phyloP scores from a whole-genome alignment of 92 coral and sea anemone genomes.

The Parazoanthus darwini region DNA sequence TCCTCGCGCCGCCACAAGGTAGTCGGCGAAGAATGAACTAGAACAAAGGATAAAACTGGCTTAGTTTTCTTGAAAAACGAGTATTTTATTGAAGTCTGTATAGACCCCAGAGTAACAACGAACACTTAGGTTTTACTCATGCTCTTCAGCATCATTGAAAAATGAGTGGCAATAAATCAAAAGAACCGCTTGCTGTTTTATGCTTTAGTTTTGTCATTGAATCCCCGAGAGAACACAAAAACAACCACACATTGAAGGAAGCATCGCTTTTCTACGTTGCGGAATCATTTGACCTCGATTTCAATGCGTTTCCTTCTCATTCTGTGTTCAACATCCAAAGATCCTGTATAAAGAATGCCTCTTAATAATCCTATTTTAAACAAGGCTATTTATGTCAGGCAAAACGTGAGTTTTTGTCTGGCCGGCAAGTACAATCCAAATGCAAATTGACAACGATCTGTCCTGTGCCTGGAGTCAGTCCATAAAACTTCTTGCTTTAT shows the following conservation, averaged over 20 bases:
- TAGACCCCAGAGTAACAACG: not conserved
- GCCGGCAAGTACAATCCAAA: slow-evolving; percentile 38
- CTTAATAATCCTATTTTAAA: slow-evolving; percentile 37
- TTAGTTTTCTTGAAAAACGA: not conserved
- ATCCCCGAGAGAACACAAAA: not conserved
- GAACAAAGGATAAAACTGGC: not conserved
- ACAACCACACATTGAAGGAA: not conserved
- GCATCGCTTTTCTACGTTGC: slow-evolving; percentile 9
- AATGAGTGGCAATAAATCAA: slow-evolving; percentile 15
- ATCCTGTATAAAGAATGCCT: slow-evolving; percentile 39
- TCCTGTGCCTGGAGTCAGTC: not conserved
- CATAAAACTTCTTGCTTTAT: slow-evolving; percentile 5
- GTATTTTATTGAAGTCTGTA: not conserved
- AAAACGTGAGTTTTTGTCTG: slow-evolving; percentile 47
- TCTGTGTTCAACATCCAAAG: slow-evolving; percentile 42
- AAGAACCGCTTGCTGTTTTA: slow-evolving; percentile 25
- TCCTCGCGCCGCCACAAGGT: not conserved
- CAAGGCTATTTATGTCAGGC: slow-evolving; percentile 26
- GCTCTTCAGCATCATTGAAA: not conserved
- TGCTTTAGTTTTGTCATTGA: not conserved
- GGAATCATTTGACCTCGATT: slow-evolving; percentile 20
- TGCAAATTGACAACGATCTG: slow-evolving; percentile 31
- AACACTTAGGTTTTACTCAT: not conserved
- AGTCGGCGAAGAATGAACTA: not conserved
- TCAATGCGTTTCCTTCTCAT: slow-evolving; percentile 36